phyloP scores from a whole-genome alignment of 2,888 invertebrate species.

The Eulithis prunata region DNA sequence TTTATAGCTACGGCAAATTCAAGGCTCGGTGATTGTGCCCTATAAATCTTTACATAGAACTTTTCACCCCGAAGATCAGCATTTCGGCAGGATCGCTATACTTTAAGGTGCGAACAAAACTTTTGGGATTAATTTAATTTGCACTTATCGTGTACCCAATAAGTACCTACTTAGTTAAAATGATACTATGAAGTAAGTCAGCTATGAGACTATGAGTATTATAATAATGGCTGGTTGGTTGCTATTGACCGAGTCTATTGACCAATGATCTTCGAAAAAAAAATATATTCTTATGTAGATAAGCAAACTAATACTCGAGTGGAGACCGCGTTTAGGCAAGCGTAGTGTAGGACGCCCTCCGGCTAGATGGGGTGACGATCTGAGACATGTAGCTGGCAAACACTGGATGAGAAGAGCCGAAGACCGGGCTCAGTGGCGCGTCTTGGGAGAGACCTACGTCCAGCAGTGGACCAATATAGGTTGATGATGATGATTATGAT shows the following conservation, averaged over 20 bases:
- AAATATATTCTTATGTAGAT: too few species aligned
- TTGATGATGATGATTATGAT: too few species aligned
- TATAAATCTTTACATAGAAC: constrained; percentile 28
- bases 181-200: constrained; percentile 14
- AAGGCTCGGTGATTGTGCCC: constrained; percentile 25
- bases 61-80: constrained; percentile 23
- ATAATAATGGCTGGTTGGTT: constrained; percentile 19
- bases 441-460: too few species aligned
- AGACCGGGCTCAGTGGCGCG: too few species aligned
- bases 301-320: too few species aligned
- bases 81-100: constrained; percentile 26
- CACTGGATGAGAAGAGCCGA: too few species aligned
- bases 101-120: constrained; percentile 31
- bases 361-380: too few species aligned
- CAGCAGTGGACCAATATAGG: too few species aligned
- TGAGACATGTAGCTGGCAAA: too few species aligned
- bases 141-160: constrained; percentile 15
- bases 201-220: constrained; percentile 1
- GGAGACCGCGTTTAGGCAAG: too few species aligned
- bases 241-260: background rate
- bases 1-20: constrained; percentile 12
- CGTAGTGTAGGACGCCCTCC: too few species aligned
- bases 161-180: constrained; percentile 17
- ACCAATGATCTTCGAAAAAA: too few species aligned
- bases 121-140: constrained; percentile 36